phyloP scores from a whole-genome alignment of 2,888 invertebrate genomes.

The Ectobius pallidus region DNA sequence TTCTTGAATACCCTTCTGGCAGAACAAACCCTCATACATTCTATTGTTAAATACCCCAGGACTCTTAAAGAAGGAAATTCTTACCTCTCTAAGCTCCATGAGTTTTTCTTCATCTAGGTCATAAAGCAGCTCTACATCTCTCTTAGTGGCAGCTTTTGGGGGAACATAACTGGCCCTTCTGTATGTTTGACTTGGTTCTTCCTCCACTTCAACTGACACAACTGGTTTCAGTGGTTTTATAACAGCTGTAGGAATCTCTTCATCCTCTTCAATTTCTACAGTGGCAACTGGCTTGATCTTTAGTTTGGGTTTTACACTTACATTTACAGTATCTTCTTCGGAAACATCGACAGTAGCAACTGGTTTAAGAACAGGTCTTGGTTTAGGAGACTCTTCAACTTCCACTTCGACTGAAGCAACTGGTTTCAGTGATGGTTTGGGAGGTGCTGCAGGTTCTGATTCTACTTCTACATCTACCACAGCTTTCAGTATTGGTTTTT shows the following conservation, averaged over 20 bases:
- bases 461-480: background rate
- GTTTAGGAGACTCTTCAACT: background rate
- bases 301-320: background rate
- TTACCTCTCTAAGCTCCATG: conserved; percentile 69
- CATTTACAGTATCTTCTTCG: too few species aligned
- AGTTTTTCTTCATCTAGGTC: conserved; percentile 66
- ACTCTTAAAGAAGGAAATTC: too few species aligned
- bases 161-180: conserved; percentile 9
- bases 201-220: background rate
- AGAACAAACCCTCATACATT: too few species aligned
- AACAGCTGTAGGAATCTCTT: background rate
- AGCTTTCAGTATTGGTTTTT: background rate
- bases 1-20: too few species aligned
- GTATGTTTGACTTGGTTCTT: background rate
- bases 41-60: too few species aligned
- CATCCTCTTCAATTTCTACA: background rate
- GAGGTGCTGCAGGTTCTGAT: background rate
- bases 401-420: background rate
- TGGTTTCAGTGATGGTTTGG: background rate
- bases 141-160: conserved; percentile 33
- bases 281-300: background rate
- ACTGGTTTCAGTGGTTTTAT: background rate
- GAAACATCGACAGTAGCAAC: background rate
- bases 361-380: background rate
- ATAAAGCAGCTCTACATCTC: conserved; percentile 49